These are phyloP conservation scores for Cyclopterus lumpus DNA, from an alignment of 2,797 vertebrate species.

Conservation along the genomic window DNA sequence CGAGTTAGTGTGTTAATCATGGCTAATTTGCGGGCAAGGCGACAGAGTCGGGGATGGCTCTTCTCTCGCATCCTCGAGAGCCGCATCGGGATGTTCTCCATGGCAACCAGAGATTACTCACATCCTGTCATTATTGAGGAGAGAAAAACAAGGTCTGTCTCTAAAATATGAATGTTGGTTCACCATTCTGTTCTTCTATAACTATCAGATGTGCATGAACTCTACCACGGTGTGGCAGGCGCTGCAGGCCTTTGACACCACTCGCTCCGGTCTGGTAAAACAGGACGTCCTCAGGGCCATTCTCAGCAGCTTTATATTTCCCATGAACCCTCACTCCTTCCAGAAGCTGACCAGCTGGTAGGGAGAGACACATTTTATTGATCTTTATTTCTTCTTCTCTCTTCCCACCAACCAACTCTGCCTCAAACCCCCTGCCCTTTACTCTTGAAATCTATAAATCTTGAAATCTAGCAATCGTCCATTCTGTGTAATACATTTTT, in stretches of 20 bases:
- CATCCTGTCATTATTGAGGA: slow-evolving; percentile 38
- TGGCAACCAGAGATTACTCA: slow-evolving; percentile 63
- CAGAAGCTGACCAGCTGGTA: slow-evolving; percentile 84
- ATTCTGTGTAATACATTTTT: slow-evolving; percentile 31
- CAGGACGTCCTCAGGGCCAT: slow-evolving; percentile 82
- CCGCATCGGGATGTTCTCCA: slow-evolving; percentile 63
- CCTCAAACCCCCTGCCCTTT: slow-evolving; percentile 33
- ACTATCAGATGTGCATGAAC: slow-evolving; percentile 71
- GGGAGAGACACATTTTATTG: not conserved
- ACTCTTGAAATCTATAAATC: slow-evolving; percentile 31
- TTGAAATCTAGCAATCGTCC: slow-evolving; percentile 18
- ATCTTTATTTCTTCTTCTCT: slow-evolving; percentile 33
- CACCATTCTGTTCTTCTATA: slow-evolving; percentile 26
- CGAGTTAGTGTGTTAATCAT: slow-evolving; percentile 83
- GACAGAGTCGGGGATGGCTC: slow-evolving; percentile 26
- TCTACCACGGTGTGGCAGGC: slow-evolving; percentile 69
- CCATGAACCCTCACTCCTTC: slow-evolving; percentile 78
- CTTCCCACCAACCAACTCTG: slow-evolving; percentile 31
- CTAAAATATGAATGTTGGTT: slow-evolving; percentile 15
- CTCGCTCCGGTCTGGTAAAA: slow-evolving; percentile 76
- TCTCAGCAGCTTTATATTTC: slow-evolving; percentile 83
- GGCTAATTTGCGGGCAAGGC: slow-evolving; percentile 78
- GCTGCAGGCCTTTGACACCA: slow-evolving; percentile 80
- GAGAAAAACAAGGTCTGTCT: slow-evolving; percentile 14
- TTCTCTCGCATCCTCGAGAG: slow-evolving; percentile 15